A percentile compares a stretch with the other conserved stretches of the same genome.
Conservation (phyloP, 2,113 vertebrate genomes). For the Seriola rivoliana region DNA sequence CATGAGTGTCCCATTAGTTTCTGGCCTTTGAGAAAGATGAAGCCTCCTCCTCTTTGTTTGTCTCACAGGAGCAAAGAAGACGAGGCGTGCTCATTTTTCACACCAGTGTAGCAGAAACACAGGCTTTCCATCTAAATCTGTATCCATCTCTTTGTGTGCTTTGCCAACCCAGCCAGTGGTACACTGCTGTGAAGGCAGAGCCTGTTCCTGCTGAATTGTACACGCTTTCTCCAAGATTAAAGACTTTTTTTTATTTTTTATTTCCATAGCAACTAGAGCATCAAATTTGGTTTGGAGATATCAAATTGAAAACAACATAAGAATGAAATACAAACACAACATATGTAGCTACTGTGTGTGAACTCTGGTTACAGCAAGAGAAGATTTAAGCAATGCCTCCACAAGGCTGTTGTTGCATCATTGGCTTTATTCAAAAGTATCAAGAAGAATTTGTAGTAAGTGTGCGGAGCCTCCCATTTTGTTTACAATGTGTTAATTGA, state of each 20-base stretch:
- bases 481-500: background rate
- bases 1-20: background rate
- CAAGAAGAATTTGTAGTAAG: background rate
- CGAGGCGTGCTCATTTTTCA: constrained; percentile 8
- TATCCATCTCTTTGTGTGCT: constrained; percentile 43
- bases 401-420: background rate
- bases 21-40: background rate
- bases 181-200: constrained; percentile 30
- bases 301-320: constrained; percentile 6
- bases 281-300: constrained; percentile 19
- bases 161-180: constrained; percentile 36
- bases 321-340: constrained; percentile 18
- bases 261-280: constrained; percentile 50
- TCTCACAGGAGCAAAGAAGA: constrained; percentile 19
- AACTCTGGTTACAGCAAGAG: background rate
- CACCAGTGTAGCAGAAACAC: constrained; percentile 12
- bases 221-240: constrained; percentile 28
- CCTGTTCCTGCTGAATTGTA: constrained; percentile 27
- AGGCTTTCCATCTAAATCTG: constrained; percentile 46
- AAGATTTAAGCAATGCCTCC: constrained; percentile 11
- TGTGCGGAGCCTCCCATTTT: background rate
- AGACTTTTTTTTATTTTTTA: constrained; percentile 13
- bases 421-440: background rate
- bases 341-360: constrained; percentile 1
- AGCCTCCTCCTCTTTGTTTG: background rate